Percentiles rank a stretch among this genome's conserved stretches.
phyloP scores from a whole-genome alignment of 2,888 invertebrate genomes.

The Platerodrilus igneus region DNA sequence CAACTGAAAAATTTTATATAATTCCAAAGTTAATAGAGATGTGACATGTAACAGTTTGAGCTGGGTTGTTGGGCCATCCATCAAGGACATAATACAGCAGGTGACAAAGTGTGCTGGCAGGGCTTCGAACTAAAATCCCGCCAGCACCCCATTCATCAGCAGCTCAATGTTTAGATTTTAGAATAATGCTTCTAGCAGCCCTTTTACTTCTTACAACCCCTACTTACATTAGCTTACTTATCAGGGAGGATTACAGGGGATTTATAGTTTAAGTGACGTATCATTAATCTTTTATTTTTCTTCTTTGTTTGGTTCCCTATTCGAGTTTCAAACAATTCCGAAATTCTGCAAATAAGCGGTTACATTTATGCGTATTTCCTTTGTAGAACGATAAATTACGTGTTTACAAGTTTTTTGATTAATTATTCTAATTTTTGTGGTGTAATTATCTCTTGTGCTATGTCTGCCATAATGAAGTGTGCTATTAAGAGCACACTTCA shows the following conservation, averaged over 20 bases:
- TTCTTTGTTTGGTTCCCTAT: too few relatives aligned
- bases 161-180: slow-evolving; percentile 42
- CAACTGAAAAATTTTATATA: slow-evolving; percentile 19
- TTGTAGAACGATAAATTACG: too few relatives aligned
- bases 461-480: too few relatives aligned
- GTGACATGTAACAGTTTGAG: slow-evolving; percentile 43
- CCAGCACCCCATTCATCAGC: slow-evolving; percentile 43
- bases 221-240: slow-evolving; percentile 38
- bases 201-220: slow-evolving; percentile 32
- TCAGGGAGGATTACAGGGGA: slow-evolving; percentile 32
- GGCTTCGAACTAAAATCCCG: slow-evolving; percentile 40
- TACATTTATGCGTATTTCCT: too few relatives aligned
- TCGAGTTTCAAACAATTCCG: too few relatives aligned
- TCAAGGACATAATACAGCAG: slow-evolving; percentile 44
- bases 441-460: too few relatives aligned
- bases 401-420: too few relatives aligned
- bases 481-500: too few relatives aligned
- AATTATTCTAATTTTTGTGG: too few relatives aligned
- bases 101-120: slow-evolving; percentile 46
- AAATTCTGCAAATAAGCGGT: too few relatives aligned
- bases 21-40: slow-evolving; percentile 44
- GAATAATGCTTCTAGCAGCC: slow-evolving; percentile 38
- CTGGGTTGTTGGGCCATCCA: slow-evolving; percentile 41
- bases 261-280: slow-evolving; percentile 23
- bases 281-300: slow-evolving; percentile 16